Percentiles rank a stretch among this genome's conserved stretches.
These are phyloP conservation scores for Atrichornis clamosus DNA, from an alignment of 2,113 vertebrate species.

Conservation along the genomic window DNA sequence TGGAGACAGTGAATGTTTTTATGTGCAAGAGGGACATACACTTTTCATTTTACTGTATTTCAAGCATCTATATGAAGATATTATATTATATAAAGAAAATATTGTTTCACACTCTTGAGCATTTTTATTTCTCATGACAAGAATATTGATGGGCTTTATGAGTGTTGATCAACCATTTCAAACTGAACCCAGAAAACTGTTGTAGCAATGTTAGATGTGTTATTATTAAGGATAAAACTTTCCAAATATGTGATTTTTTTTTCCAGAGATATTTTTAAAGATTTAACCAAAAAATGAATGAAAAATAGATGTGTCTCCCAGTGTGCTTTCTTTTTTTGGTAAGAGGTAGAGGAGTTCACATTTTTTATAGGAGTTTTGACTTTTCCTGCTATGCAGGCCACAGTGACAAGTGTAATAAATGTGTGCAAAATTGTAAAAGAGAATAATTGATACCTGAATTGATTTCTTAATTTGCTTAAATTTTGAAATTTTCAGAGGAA, in stretches of 20 bases:
- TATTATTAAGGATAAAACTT: neutral
- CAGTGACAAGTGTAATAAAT: neutral
- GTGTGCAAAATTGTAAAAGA: neutral
- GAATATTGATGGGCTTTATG: rapidly evolving
- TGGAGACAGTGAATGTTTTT: neutral
- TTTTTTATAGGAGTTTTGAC: neutral
- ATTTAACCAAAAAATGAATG: neutral
- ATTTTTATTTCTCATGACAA: neutral
- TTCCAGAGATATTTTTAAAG: neutral
- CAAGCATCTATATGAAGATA: neutral
- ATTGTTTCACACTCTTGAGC: rapidly evolving
- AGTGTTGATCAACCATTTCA: neutral
- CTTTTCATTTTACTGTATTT: neutral
- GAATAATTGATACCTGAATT: neutral
- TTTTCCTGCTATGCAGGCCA: neutral
- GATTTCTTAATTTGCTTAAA: neutral
- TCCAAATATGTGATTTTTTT: neutral
- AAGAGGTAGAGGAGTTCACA: neutral
- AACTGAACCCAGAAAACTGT: neutral
- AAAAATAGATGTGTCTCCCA: neutral
- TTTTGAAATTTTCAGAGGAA: neutral
- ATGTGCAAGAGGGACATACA: neutral
- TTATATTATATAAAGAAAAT: neutral
- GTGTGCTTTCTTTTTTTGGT: neutral
- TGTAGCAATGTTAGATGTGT: neutral